Evolutionary conservation across 2,113 vertebrate genomes (phyloP).

Genomic region (Tachysurus fulvidraco): DNA sequence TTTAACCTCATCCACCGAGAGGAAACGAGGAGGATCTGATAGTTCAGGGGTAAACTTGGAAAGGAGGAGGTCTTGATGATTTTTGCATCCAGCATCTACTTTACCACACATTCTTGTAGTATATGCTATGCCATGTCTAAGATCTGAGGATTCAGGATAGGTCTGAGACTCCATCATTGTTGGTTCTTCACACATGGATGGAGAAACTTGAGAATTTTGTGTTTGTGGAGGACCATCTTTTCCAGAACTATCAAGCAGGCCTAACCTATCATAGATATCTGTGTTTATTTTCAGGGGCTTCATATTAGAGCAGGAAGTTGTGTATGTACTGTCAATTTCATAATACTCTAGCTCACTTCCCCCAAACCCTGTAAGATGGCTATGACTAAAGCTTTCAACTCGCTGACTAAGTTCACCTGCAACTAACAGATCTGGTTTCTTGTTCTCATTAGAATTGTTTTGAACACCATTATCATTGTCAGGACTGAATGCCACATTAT

Average conservation of each 20-base stretch:
- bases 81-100: constrained; percentile 33
- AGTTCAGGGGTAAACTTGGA: constrained; percentile 45
- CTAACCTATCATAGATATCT: background rate
- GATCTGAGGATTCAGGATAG: constrained; percentile 16
- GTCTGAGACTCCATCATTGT: constrained; percentile 1
- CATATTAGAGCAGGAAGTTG: constrained; percentile 56
- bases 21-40: constrained; percentile 55
- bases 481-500: constrained; percentile 60
- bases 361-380: constrained; percentile 27
- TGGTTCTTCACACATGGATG: background rate
- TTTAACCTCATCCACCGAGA: constrained; percentile 69
- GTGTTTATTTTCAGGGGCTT: constrained; percentile 38
- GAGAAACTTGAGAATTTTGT: background rate
- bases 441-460: constrained; percentile 21
- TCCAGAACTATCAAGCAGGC: background rate
- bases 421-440: constrained; percentile 46
- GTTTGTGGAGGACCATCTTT: background rate
- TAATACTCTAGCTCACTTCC: constrained; percentile 67
- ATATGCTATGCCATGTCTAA: background rate
- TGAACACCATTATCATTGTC: constrained; percentile 40
- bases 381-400: constrained; percentile 44
- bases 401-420: constrained; percentile 37
- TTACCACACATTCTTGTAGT: constrained; percentile 24
- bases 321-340: constrained; percentile 66
- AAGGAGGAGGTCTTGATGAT: constrained; percentile 8